Base-by-base conservation (phyloP, 2,888 invertebrate species). In the Calliopum simillimum region DNA sequence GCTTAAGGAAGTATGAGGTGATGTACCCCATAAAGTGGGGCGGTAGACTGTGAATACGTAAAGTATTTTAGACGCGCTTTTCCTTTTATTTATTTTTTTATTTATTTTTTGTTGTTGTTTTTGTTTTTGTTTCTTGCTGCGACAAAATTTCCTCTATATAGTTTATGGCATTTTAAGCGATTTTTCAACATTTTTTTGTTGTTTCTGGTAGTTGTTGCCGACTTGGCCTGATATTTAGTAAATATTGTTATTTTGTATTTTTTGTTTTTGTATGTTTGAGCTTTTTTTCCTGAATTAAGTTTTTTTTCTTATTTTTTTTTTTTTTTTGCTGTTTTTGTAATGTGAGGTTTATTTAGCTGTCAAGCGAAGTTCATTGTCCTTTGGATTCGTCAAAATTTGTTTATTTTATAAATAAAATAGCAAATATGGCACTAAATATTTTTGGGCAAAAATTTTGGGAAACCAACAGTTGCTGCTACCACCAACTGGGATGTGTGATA, bases 151-250 rank as follows among this genome's bases (percentile, higher is more conserved):
- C 33, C 8, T 33, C 33, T 33, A 6, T 49, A 49, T 23, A 56
- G 55, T 56, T 56, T 56, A 56, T 23, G 13, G 55, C 33, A 56
- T 56, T 56, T 56, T 21, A 56, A 56, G 55, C 55, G 55, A 56
- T 56, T 56, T 21, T 21, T 21, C 21, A 51, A 14, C 16, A 16
- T 16, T 14, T 16, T 16, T 16, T 14, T 8, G 16, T 51, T 3
- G 11, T 16, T 51, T 51, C 14, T 47, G 14, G 4, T 47, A n/a
- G n/a, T 51, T 51, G 19, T n/a, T 51, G 51, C n/a, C 16, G 14
- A 16, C 13, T 49, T 49, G n/a, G 16, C 49, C 16, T 49, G 8
- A 49, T 56, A 11, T 56, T 56, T 25, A 23, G 55, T 56, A 21
- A 21, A 13, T 55, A 21, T 55, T 21, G 55, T 19, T 8, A 33